Evolutionary conservation across 2,113 vertebrate genomes (phyloP).

Genomic region (Otis tarda): DNA sequence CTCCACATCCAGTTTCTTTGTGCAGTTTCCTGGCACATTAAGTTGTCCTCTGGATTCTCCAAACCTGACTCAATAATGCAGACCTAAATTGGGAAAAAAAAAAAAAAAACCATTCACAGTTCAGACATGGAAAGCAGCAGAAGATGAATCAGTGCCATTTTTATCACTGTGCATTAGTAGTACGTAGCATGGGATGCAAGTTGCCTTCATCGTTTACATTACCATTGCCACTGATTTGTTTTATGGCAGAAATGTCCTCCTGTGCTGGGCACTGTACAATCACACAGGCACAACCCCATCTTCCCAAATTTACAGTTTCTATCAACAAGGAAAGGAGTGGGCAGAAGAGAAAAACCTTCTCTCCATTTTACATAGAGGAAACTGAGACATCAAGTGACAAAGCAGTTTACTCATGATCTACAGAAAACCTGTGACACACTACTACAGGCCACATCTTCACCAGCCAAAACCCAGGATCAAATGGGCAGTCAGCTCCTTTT

Average conservation of each 20-base stretch:
- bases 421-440: neutral
- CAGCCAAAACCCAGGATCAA: neutral
- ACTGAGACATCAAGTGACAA: neutral
- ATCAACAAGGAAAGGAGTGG: neutral
- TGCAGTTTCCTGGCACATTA: neutral
- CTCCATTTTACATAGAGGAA: neutral
- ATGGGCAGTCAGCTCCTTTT: neutral
- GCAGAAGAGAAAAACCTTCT: neutral
- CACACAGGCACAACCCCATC: neutral
- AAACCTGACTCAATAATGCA: neutral
- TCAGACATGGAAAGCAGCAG: neutral
- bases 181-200: neutral
- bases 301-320: neutral
- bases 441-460: neutral
- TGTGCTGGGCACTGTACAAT: neutral
- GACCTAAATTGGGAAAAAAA: accelerated
- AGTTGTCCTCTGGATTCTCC: neutral
- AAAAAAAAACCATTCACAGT: neutral
- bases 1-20: neutral
- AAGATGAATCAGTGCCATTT: neutral
- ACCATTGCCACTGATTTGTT: neutral
- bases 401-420: neutral
- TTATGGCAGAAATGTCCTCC: neutral
- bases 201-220: accelerated
- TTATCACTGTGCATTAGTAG: neutral